Conservation (phyloP, 2,113 vertebrate species). For the Ceyx cyanopectus region DNA sequence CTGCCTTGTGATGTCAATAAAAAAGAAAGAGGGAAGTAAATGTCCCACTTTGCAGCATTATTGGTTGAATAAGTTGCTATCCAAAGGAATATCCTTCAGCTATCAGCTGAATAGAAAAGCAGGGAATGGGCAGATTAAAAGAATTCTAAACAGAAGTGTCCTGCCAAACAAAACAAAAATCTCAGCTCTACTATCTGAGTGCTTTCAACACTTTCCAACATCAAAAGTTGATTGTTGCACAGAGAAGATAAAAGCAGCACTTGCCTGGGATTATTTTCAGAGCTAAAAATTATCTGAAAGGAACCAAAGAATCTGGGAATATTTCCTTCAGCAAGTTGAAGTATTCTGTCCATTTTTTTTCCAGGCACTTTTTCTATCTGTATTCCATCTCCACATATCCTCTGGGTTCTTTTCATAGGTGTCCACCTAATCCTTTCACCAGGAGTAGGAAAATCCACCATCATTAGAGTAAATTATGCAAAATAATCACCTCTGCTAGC, state of each 20-base stretch:
- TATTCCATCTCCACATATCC: not conserved
- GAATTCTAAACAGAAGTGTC: constrained; percentile 87
- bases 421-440: not conserved
- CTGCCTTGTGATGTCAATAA: constrained; percentile 77
- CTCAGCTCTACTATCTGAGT: constrained; percentile 75
- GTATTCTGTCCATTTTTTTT: constrained; percentile 15
- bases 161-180: constrained; percentile 90
- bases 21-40: constrained; percentile 7
- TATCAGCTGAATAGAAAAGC: constrained; percentile 83
- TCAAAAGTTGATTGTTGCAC: constrained; percentile 75
- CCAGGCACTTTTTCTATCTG: not conserved
- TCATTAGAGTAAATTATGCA: constrained; percentile 49
- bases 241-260: constrained; percentile 77
- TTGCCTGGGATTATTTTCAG: constrained; percentile 73
- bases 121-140: constrained; percentile 87
- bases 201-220: constrained; percentile 79
- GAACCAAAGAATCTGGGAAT: constrained; percentile 48
- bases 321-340: constrained; percentile 60
- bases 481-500: constrained; percentile 33
- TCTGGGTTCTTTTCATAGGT: not conserved
- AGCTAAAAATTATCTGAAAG: constrained; percentile 64
- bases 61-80: constrained; percentile 81
- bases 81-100: constrained; percentile 82
- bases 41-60: constrained; percentile 57
- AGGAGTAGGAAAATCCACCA: constrained; percentile 37